Base-by-base conservation (phyloP, 2,797 vertebrate species). In the Thripadectes ignobilis region DNA sequence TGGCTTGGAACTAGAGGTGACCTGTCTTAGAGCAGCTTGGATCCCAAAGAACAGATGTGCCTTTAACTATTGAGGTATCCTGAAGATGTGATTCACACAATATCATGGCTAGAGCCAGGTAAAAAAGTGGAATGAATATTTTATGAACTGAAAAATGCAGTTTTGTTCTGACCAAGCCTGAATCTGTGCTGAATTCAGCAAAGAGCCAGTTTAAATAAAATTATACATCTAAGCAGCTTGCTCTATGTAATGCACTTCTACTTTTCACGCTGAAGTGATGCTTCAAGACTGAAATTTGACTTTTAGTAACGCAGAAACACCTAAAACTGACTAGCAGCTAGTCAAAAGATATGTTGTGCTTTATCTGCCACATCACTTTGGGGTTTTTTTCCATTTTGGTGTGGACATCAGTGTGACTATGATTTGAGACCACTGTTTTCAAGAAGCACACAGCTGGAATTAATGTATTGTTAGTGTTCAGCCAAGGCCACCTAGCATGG, bases 181-280 rank as follows among this genome's bases (percentile, higher is more conserved):
- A 67, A 87, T 82, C 71, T 79, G 26, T 79, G 51, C 74, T 88
- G 65, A 79, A 89, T 67, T 88, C 80, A 79, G 32, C 62, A 66
- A 86, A 85, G 41, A 85, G 7, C 4, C 10, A n/a, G 7, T 83
- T 89, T 77, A 36, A 82, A 74, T 74, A 61, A 76, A 65, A 85
- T 73, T 51, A 0, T 18, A 67, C 62, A 7, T 63, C 73, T 75
- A 65, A 85, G 67, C 23, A 71, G 32, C 34, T 85, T 85, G 38
- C 41, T 67, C 21, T 74, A 3, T 65, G 59, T 67, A 49, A 54
- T 46, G 29, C 22, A 63, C 41, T 87, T 76, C 32, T 39, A 49
- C n/a, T 92, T 93, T 57, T 87, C 65, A 32, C 32, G 57, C 26
- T 76, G 22, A 72, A 82, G 18, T n/a, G 52, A 43, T 61, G n/a